Conservation (phyloP, 2,888 invertebrate species). For the Hypomecis punctinalis region DNA sequence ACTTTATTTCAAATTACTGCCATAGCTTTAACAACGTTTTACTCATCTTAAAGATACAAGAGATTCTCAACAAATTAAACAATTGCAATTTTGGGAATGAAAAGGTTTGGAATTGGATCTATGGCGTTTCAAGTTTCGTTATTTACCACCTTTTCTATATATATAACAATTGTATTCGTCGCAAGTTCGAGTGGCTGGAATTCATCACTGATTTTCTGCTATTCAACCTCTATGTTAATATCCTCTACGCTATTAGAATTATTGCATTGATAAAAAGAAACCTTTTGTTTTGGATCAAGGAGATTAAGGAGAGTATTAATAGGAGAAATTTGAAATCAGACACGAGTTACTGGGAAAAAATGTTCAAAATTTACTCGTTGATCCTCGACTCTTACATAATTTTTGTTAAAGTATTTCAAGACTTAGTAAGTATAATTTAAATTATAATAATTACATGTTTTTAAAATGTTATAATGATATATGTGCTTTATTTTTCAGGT, state of each 20-base stretch:
- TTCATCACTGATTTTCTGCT: not conserved
- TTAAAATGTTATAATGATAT: too few species aligned
- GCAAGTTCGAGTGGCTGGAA: not conserved
- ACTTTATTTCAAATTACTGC: not conserved
- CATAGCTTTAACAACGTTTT: slow-evolving; percentile 15
- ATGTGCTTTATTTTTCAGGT: slow-evolving; percentile 11
- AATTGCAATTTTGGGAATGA: not conserved
- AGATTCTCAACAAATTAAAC: slow-evolving; percentile 6
- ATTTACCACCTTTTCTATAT: slow-evolving; percentile 6
- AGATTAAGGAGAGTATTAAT: slow-evolving; percentile 9
- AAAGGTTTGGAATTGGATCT: slow-evolving; percentile 14
- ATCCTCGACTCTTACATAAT: slow-evolving; percentile 22
- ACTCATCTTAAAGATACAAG: slow-evolving; percentile 22
- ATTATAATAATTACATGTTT: not conserved
- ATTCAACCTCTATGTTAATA: slow-evolving; percentile 13
- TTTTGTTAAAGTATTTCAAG: slow-evolving; percentile 22
- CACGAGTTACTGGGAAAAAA: slow-evolving; percentile 19
- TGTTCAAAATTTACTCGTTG: slow-evolving; percentile 15
- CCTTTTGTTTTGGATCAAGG: slow-evolving; percentile 7
- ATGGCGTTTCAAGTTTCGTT: not conserved
- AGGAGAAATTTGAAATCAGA: not conserved
- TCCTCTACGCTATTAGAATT: slow-evolving; percentile 20
- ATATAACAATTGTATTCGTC: not conserved
- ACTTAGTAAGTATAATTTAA: not conserved
- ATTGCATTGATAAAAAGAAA: slow-evolving; percentile 3